These are phyloP conservation scores for Anguilla anguilla DNA, from an alignment of 2,797 vertebrate genomes.

Conservation along the genomic window DNA sequence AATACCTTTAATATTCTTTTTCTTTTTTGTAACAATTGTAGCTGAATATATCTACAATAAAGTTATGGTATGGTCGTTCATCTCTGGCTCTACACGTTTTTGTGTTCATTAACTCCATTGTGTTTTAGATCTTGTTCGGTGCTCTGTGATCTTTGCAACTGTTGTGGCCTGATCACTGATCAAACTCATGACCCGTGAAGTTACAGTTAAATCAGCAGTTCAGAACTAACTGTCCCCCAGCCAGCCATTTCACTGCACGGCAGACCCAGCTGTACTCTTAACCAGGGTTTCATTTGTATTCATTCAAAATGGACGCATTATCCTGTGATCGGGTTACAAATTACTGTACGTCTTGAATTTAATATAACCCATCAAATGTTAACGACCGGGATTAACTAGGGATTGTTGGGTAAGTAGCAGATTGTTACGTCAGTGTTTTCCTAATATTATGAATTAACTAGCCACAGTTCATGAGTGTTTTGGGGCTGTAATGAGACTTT, in stretches of 20 bases:
- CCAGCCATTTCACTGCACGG: neutral
- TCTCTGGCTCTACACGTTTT: constrained; percentile 7
- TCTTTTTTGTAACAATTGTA: constrained; percentile 85
- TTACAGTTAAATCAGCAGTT: neutral
- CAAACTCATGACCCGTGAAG: neutral
- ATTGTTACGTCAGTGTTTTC: constrained; percentile 56
- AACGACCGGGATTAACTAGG: constrained; percentile 42
- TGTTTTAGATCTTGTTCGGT: neutral
- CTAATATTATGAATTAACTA: constrained; percentile 39
- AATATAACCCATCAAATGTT: constrained; percentile 35
- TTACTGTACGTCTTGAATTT: constrained; percentile 38
- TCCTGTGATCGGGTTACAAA: constrained; percentile 35
- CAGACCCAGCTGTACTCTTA: neutral
- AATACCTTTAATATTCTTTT: constrained; percentile 77
- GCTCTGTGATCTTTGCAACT: neutral
- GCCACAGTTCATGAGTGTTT: constrained; percentile 46
- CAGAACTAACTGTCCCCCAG: neutral
- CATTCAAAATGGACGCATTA: constrained; percentile 19
- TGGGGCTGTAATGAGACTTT: constrained; percentile 38
- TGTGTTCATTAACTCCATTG: neutral
- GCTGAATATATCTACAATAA: constrained; percentile 93
- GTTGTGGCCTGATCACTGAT: neutral
- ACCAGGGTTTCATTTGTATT: constrained; percentile 5
- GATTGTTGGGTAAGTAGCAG: constrained; percentile 32
- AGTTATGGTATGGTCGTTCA: constrained; percentile 86